Base-by-base conservation (phyloP, 2,113 vertebrate species). In the Puma concolor region DNA sequence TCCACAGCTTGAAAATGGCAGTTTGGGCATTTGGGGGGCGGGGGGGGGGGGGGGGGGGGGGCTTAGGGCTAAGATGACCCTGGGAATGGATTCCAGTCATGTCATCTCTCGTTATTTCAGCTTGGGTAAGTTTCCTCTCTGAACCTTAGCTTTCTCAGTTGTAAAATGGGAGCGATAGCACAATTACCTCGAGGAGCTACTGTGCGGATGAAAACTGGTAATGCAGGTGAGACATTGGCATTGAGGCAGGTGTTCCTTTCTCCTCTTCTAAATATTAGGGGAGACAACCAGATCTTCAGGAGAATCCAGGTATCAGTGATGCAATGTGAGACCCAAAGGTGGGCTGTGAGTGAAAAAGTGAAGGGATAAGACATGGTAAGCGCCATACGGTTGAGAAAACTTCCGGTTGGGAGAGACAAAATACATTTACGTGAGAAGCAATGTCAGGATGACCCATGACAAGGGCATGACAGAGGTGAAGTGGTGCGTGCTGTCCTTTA, bases 321-420 rank as follows among this genome's bases (percentile, higher is more conserved):
- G 16, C 17, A n/a, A 0, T 5, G 19, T 7, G 41, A 57, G 16
- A 1, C 36, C 25, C 7, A 17, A 36, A 84, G 29, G n/a, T 21
- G 11, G 38, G 38, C 11, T 38, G 23, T 2, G 72, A 16, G 3
- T 27, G n/a, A 69, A 36, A 27, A 41, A 82, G 27, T 10, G 7
- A 25, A 86, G 50, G 31, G 1, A 1, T 23, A 31, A 19, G n/a
- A 27, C 11, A 2, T 6, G 2, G 29, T 0, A 27, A 33, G 36
- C 0, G 0, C 41, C 50, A 36, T 27, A 10, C 10, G 0, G 31
- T 16, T 4, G 63, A 76, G 67, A 91, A 21, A 1, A 16, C 16
- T 54, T 54, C 52, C 23, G 5, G 17, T 13, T 77, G 27, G 44
- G 16, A 52, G 92, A 90, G 50, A 74, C 5, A 21, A 48, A 52